Evolutionary conservation across 2,888 invertebrate species (phyloP).

Genomic region (Clivina fossor): DNA sequence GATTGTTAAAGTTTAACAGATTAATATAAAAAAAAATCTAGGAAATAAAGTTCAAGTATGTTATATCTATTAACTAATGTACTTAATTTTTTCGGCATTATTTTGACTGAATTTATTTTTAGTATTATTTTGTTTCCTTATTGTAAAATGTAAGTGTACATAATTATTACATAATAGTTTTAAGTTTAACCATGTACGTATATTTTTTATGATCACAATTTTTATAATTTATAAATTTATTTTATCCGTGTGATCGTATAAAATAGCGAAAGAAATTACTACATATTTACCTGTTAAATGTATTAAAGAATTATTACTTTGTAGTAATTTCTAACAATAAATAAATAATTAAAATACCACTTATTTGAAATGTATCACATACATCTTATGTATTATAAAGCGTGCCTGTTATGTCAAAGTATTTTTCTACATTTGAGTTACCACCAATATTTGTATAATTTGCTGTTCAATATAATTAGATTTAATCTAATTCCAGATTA

Average conservation of each 20-base stretch:
- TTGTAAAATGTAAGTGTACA: background rate
- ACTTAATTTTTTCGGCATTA: background rate
- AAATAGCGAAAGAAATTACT: background rate
- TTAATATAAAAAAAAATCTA: constrained; percentile 16
- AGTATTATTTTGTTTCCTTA: background rate
- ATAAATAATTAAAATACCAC: background rate
- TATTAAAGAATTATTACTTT: background rate
- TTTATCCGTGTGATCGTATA: background rate
- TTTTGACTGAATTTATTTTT: background rate
- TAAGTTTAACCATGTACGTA: background rate
- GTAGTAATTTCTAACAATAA: background rate
- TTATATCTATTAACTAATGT: constrained; percentile 15
- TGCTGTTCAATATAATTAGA: constrained; percentile 14
- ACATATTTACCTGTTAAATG: no score
- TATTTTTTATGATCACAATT: background rate
- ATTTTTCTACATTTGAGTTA: constrained; percentile 25
- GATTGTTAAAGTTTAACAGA: constrained; percentile 30
- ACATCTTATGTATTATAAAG: no score
- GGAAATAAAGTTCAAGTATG: constrained; percentile 24
- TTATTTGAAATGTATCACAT: no score
- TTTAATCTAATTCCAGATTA: background rate
- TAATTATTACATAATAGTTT: background rate
- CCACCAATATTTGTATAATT: constrained; percentile 11
- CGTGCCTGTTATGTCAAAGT: constrained; percentile 8
- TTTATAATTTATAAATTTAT: background rate